Evolutionary conservation across 37 sponge, comb jelly and placozoan species (phyloP), one percentile per base, ranked within the genome.

Genomic region (Crambe crambe): DNA sequence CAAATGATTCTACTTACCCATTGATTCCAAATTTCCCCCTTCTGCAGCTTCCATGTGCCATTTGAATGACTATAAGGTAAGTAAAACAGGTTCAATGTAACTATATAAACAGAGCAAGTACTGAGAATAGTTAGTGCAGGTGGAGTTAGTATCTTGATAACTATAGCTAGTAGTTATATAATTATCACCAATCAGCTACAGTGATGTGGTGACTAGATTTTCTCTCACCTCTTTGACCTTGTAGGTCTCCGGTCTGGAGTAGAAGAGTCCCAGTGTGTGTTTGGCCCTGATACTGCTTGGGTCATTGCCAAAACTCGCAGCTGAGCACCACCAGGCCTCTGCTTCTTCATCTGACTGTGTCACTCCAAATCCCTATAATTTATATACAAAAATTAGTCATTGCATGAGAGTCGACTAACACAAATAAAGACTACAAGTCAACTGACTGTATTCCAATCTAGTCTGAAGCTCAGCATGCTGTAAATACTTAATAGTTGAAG

Each of bases 11-110:
- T 70, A 41, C 69, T 75, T 62, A 91, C 97, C 97, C 91, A 90
- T 87, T 43, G 93, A 88, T 29, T 94, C 95, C 43, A 79, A 29
- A 60, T 86, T 80, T 0, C 89, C 89, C 54, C 81, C 87, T 42
- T 75, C 78, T 29, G 97, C 95, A n/a, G 97, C 97, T 42, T 75
- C 42, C 23, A 20, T 63, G 66, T 94, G 95, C 97, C 97, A 97
- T 27, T 78, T 62, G 60, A 89, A 89, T 35, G 97, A 92, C 87
- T 92, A 68, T 18, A 56, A 35, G 27, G n/a, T 34, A 20, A 44
- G 43, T 8, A 68, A n/a, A 40, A 43, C 44, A 36, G 9, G 36
- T 36, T 68, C 12, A 9, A 27, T 10, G 31, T 68, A 4, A 68
- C 69, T 32, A 30, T 20, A 62, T 8, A 5, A 62, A 6, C 26